phyloP scores from a whole-genome alignment of 2,888 invertebrate species.

The Antheraea yamamai region DNA sequence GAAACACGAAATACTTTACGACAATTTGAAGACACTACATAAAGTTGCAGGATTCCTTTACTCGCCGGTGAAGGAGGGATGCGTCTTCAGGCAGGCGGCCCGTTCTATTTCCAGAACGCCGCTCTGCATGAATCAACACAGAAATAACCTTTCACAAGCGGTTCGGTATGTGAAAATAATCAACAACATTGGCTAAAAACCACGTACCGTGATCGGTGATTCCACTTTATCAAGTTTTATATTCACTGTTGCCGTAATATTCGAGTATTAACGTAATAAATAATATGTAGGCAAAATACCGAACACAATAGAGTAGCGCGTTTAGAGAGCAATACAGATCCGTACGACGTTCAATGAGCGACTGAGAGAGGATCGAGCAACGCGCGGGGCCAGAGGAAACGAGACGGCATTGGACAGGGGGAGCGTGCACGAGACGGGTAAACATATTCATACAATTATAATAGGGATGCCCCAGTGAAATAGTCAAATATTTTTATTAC shows the following conservation, averaged over 20 bases:
- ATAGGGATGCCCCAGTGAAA: conserved; percentile 40
- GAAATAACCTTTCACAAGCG: conserved; percentile 80
- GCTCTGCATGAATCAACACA: conserved; percentile 81
- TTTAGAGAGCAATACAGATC: conserved; percentile 62
- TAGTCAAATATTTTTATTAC: not conserved
- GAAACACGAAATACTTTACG: conserved; percentile 22
- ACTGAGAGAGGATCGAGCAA: conserved; percentile 56
- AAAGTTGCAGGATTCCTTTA: conserved; percentile 64
- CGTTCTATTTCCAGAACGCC: conserved; percentile 79
- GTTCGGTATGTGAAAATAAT: conserved; percentile 69
- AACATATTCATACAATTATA: conserved; percentile 31
- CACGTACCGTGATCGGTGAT: conserved; percentile 79
- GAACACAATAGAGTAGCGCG: conserved; percentile 59
- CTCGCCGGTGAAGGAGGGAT: conserved; percentile 64
- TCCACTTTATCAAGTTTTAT: conserved; percentile 72
- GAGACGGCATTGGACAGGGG: conserved; percentile 44
- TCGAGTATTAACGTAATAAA: conserved; percentile 60
- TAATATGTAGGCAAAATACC: conserved; percentile 67
- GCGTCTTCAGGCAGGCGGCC: conserved; percentile 68
- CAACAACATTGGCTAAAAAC: conserved; percentile 62
- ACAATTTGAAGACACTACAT: conserved; percentile 28
- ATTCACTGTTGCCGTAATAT: conserved; percentile 60
- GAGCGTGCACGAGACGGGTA: conserved; percentile 40
- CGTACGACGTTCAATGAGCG: conserved; percentile 70
- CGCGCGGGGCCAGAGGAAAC: conserved; percentile 32